Conservation (phyloP, 2,113 vertebrate species). For the Paedocypris sp. region DNA sequence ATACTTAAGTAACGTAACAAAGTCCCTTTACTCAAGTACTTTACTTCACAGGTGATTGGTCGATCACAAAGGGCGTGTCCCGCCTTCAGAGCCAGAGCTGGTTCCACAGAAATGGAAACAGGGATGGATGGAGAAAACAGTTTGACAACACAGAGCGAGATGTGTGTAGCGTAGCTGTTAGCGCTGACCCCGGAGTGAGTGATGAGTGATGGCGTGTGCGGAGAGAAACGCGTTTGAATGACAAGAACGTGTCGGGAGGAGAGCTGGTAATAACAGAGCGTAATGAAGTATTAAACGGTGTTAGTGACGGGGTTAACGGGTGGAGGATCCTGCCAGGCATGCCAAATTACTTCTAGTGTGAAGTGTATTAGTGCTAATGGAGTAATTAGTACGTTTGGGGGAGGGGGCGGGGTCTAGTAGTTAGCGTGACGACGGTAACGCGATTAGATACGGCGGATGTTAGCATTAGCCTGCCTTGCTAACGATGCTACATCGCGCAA, state of each 20-base stretch:
- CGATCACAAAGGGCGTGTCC: too few relatives aligned
- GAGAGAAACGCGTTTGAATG: background rate
- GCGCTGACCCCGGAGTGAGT: too few relatives aligned
- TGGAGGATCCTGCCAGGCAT: slow-evolving; percentile 30
- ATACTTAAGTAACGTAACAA: too few relatives aligned
- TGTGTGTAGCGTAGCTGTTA: too few relatives aligned
- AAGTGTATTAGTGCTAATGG: slow-evolving; percentile 44
- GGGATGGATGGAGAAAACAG: too few relatives aligned
- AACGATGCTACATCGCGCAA: background rate
- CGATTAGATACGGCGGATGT: background rate
- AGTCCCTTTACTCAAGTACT: too few relatives aligned
- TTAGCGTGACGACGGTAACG: background rate
- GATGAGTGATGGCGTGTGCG: background rate
- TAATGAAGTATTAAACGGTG: slow-evolving; percentile 34
- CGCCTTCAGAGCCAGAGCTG: too few relatives aligned
- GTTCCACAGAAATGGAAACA: too few relatives aligned
- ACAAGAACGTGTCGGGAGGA: background rate
- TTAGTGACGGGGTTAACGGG: slow-evolving; percentile 35
- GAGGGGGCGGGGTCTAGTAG: background rate
- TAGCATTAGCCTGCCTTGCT: background rate
- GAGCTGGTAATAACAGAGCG: slow-evolving; percentile 28
- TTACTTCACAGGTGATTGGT: too few relatives aligned
- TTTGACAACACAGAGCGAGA: too few relatives aligned
- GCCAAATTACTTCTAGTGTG: slow-evolving; percentile 34
- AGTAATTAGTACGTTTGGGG: slow-evolving; percentile 36